phyloP scores from a whole-genome alignment of 2,888 invertebrate genomes.

The Ferdinandea cuprea region DNA sequence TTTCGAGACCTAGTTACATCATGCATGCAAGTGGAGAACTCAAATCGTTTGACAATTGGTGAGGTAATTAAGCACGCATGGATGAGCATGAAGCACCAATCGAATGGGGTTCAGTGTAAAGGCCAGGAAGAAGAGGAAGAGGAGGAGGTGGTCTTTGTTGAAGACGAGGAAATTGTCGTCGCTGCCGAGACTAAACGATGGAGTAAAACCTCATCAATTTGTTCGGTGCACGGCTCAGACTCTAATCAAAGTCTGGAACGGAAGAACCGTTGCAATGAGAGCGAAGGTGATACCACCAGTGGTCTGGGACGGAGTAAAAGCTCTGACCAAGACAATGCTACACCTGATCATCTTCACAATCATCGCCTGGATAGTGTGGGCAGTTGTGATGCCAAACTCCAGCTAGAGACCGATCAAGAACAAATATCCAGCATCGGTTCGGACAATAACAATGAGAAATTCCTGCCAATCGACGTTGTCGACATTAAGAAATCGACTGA shows the following conservation, averaged over 20 bases:
- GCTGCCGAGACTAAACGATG: constrained; percentile 87
- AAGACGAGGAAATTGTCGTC: constrained; percentile 89
- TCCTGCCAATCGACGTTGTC: constrained; percentile 46
- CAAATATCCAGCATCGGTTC: constrained; percentile 20
- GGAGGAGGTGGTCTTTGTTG: constrained; percentile 88
- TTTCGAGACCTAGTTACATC: constrained; percentile 77
- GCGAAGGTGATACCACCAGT: constrained; percentile 78
- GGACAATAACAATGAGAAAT: constrained; percentile 38
- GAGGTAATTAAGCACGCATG: constrained; percentile 84
- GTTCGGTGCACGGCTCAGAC: constrained; percentile 75
- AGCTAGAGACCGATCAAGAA: constrained; percentile 15
- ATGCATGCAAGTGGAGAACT: constrained; percentile 78
- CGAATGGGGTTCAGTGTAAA: constrained; percentile 46
- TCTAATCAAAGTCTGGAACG: constrained; percentile 71
- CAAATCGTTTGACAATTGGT: constrained; percentile 76
- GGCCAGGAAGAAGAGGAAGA: constrained; percentile 84
- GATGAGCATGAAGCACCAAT: constrained; percentile 59
- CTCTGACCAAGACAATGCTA: constrained; percentile 76
- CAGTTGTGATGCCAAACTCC: constrained; percentile 48
- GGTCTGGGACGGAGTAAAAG: constrained; percentile 79
- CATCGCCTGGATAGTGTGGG: constrained; percentile 51
- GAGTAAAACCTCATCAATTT: constrained; percentile 83
- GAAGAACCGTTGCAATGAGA: constrained; percentile 71
- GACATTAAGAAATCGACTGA: constrained; percentile 33
- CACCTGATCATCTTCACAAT: constrained; percentile 52